Percentiles rank a stretch among this genome's conserved stretches.
These are phyloP conservation scores for Drosophila mimetica DNA, from an alignment of 2,888 invertebrate genomes.

Conservation along the genomic window DNA sequence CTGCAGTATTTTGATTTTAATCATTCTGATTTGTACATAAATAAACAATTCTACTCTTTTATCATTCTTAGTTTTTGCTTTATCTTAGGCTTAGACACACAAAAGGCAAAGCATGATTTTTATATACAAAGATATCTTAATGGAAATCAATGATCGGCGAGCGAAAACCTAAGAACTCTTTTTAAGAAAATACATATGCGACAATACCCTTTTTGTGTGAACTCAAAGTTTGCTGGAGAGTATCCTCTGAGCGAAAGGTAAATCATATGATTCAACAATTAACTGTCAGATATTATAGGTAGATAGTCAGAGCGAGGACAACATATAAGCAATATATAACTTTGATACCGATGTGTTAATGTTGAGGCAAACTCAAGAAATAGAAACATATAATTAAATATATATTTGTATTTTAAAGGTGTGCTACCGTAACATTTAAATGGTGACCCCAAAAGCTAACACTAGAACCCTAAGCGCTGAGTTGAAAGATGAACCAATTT, in stretches of 20 bases:
- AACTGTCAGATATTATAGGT: constrained; percentile 29
- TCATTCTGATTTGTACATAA: constrained; percentile 29
- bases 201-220: constrained; percentile 61
- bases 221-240: constrained; percentile 29
- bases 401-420: constrained; percentile 43
- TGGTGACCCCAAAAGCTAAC: constrained; percentile 42
- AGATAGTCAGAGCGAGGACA: constrained; percentile 13
- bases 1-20: constrained; percentile 14
- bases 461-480: constrained; percentile 53
- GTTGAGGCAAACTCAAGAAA: constrained; percentile 38
- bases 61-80: constrained; percentile 10
- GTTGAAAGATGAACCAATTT: constrained; percentile 56
- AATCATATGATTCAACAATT: constrained; percentile 41
- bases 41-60: constrained; percentile 4
- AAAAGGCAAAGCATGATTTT: constrained; percentile 33
- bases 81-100: constrained; percentile 20
- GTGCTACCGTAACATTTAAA: constrained; percentile 3
- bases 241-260: constrained; percentile 24
- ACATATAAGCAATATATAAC: constrained; percentile 56
- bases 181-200: constrained; percentile 57
- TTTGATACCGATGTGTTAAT: constrained; percentile 53
- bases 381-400: constrained; percentile 27
- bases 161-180: constrained; percentile 7
- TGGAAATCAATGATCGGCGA: constrained; percentile 4
- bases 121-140: constrained; percentile 9